Base-by-base conservation (phyloP, 2,888 invertebrate species). In the Invenusta paracnida region DNA sequence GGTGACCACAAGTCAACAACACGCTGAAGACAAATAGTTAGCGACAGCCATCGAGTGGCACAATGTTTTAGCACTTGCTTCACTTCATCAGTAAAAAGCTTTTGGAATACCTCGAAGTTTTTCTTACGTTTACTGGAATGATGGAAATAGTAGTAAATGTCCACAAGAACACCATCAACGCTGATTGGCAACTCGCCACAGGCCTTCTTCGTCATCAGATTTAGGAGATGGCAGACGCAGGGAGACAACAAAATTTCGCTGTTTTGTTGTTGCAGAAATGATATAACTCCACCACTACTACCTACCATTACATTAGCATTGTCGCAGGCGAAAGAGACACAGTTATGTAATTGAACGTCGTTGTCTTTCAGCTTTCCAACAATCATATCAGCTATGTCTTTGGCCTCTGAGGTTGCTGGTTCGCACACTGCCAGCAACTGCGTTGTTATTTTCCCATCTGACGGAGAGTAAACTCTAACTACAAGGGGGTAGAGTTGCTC, bases 121-220 rank as follows among this genome's bases (percentile, higher is more conserved):
- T 79, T 79, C n/a, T 79, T 23, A 27, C 79, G 79, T 27, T 79
- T 79, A 27, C 79, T 79, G 66, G 11, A 17, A 79, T 79, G 79
- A n/a, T 79, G 79, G 28, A 79, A 79, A 79, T 79, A 79, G n/a
- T 27, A n/a, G n/a, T 25, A 79, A 79, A 79, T 79, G n/a, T 79
- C 79, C n/a, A 79, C 79, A 48, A 48, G 48, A 48, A 48, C 17
- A 48, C 48, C 5, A 48, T 48, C 48, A 17, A 48, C 17, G 5
- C 48, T 48, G 5, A 48, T 48, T 11, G 48, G n/a, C n/a, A 79
- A 79, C n/a, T 79, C n/a, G n/a, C 5, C 23, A 79, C 79, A 79
- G 2, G 79, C 79, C 28, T 79, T 79, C 28, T 79, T 79, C 11
- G 28, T 79, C 79, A 79, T 79, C 79, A 79, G n/a, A 79, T 79